Conservation (phyloP, 2,113 vertebrate species). For the Pimephales promelas region DNA sequence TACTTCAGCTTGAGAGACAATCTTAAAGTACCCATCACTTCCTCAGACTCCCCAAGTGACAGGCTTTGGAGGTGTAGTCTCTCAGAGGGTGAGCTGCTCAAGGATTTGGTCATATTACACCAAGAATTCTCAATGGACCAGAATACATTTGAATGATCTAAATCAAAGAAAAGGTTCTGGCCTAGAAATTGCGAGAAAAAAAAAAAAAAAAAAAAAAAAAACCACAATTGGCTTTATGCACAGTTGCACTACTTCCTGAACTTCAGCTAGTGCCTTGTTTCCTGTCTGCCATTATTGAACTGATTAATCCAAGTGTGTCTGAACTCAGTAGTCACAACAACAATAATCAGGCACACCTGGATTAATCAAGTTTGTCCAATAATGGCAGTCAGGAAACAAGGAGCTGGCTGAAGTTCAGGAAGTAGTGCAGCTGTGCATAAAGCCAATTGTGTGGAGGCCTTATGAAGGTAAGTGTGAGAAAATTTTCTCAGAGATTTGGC, state of each 20-base stretch:
- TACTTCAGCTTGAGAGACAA: constrained; percentile 35
- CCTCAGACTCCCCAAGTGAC: neutral
- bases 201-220: too few species aligned
- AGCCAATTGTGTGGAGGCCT: neutral
- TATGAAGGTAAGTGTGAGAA: neutral
- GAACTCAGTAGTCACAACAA: too few species aligned
- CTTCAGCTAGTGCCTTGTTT: too few species aligned
- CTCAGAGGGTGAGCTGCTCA: constrained; percentile 26
- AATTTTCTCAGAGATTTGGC: neutral
- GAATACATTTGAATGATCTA: neutral
- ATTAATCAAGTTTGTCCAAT: too few species aligned
- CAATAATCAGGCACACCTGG: too few species aligned
- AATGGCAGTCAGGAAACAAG: too few species aligned
- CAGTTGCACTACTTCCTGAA: too few species aligned
- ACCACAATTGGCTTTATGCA: too few species aligned
- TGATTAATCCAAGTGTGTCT: too few species aligned
- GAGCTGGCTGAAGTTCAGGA: too few species aligned
- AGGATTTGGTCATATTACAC: constrained; percentile 29
- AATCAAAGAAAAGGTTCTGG: neutral
- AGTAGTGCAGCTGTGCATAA: too few species aligned
- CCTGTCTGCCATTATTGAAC: too few species aligned
- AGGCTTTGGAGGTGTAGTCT: neutral
- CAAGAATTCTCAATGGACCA: constrained; percentile 14
- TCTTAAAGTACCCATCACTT: constrained; percentile 33
- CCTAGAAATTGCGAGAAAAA: neutral